A percentile compares a stretch with the other conserved stretches of the same genome.
These are phyloP conservation scores for Protomyctophum bolini DNA, from an alignment of 2,113 vertebrate species.

Conservation along the genomic window DNA sequence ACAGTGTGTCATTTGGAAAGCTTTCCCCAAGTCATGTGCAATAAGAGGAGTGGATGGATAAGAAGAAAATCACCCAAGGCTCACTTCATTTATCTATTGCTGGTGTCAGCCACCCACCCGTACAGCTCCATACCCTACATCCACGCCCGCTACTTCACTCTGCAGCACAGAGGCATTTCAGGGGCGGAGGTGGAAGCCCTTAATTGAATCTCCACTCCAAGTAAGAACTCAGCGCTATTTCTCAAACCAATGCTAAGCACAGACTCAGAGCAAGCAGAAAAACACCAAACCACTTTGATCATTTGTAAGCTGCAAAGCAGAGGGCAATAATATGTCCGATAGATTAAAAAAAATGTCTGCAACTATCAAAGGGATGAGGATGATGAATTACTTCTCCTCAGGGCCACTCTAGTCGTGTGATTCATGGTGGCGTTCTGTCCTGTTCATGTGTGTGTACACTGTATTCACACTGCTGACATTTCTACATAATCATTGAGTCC, in stretches of 20 bases:
- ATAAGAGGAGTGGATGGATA: not conserved
- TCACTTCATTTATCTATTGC: slow-evolving; percentile 15
- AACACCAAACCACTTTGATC: slow-evolving; percentile 18
- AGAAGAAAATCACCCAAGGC: not conserved
- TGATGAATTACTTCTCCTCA: slow-evolving; percentile 11
- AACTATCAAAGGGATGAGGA: slow-evolving; percentile 9
- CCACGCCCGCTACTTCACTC: slow-evolving; percentile 39
- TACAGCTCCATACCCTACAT: slow-evolving; percentile 9
- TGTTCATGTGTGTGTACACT: not conserved
- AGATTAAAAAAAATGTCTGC: slow-evolving; percentile 3
- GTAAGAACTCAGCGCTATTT: slow-evolving; percentile 40
- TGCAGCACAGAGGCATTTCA: slow-evolving; percentile 32
- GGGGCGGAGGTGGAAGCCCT: slow-evolving; percentile 33
- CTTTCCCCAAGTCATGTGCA: not conserved
- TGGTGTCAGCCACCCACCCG: slow-evolving; percentile 22
- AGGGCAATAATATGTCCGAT: slow-evolving; percentile 3
- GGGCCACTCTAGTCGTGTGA: slow-evolving; percentile 8
- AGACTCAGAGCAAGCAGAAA: slow-evolving; percentile 34
- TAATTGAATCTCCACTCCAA: slow-evolving; percentile 62
- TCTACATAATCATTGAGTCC: slow-evolving; percentile 16
- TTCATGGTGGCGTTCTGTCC: slow-evolving; percentile 15
- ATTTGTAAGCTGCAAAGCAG: slow-evolving; percentile 13
- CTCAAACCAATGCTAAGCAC: slow-evolving; percentile 17
- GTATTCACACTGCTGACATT: slow-evolving; percentile 7
- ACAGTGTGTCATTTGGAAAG: not conserved